phyloP scores from a whole-genome alignment of 2,888 invertebrate species.

The Eilema depressum region DNA sequence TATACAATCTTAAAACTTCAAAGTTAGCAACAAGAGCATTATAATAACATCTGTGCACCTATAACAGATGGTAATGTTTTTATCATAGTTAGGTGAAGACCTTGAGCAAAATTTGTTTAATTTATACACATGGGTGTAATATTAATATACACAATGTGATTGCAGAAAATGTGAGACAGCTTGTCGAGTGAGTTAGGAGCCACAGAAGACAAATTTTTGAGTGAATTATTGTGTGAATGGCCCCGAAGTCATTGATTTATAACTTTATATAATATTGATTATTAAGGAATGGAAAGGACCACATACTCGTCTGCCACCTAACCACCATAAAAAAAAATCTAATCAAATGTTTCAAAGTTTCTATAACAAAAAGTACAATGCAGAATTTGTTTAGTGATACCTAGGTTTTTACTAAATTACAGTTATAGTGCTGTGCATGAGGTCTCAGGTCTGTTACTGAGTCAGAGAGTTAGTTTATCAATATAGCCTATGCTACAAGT shows the following conservation, averaged over 20 bases:
- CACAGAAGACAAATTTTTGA: neutral
- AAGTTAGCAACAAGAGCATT: neutral
- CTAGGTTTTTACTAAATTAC: no score
- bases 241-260: neutral
- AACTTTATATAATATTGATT: neutral
- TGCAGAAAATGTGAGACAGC: neutral
- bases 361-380: no score
- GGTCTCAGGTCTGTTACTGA: no score
- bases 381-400: no score
- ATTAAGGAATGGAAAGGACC: no score
- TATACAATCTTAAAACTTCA: neutral
- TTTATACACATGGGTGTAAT: constrained; percentile 7
- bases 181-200: neutral
- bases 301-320: no score
- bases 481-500: no score
- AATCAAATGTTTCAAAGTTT: no score
- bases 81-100: constrained; percentile 1
- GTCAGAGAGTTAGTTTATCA: no score
- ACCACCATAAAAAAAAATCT: no score
- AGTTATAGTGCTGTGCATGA: no score
- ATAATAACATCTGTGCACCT: neutral
- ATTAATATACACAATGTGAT: neutral
- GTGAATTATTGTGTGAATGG: neutral
- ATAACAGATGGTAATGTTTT: constrained; percentile 12
- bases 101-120: constrained; percentile 10